phyloP scores from a whole-genome alignment of 37 sponge, comb jelly and placozoan species.

The Lycopodina hypogea region DNA sequence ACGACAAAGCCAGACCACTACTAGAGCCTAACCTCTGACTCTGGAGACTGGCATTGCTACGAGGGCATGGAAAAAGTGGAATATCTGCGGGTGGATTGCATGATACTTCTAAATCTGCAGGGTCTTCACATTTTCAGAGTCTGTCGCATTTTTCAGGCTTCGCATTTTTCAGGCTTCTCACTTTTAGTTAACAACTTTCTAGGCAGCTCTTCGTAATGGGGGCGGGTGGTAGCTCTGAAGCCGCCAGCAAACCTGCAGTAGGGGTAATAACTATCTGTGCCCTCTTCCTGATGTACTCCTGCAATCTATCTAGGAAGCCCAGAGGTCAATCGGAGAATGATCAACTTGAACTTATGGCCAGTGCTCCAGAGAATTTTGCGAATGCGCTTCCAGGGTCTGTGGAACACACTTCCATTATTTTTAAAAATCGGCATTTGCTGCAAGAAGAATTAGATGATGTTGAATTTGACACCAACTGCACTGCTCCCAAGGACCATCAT shows the following conservation, averaged over 20 bases:
- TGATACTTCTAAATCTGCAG: no score
- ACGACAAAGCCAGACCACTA: no score
- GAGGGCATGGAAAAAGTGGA: no score
- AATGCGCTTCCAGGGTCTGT: background rate
- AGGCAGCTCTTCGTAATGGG: no score
- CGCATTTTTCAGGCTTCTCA: no score
- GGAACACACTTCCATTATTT: background rate
- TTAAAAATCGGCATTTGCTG: background rate
- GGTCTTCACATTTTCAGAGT: no score
- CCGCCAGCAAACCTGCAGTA: background rate
- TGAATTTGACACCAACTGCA: constrained; percentile 35
- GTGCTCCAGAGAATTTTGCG: background rate
- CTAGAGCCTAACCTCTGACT: no score
- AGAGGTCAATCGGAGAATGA: background rate
- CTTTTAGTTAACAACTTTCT: no score
- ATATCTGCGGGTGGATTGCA: no score
- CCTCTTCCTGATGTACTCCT: background rate
- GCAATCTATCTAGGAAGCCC: background rate
- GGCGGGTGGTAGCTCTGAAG: background rate
- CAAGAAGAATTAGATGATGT: background rate
- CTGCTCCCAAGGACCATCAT: background rate
- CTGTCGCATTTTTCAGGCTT: no score
- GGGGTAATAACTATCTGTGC: constrained; percentile 11
- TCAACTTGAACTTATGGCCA: background rate
- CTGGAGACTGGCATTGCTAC: no score